phyloP scores from a whole-genome alignment of 2,113 vertebrate genomes.

The Pelobates fuscus region DNA sequence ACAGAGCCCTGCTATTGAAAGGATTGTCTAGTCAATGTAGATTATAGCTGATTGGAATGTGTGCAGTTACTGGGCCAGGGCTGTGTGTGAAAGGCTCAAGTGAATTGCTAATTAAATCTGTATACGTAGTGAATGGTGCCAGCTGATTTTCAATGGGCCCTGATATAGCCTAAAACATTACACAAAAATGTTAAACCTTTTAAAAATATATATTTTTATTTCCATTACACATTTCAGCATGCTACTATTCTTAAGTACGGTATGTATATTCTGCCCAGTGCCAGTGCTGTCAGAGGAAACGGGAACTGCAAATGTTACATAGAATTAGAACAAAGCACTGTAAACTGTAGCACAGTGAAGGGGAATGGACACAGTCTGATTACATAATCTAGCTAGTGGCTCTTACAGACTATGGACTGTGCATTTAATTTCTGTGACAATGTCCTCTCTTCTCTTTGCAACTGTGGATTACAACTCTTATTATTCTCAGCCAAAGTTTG shows the following conservation, averaged over 20 bases:
- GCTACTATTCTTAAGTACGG: no score
- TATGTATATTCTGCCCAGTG: background rate
- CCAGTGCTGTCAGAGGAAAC: slow-evolving; percentile 21
- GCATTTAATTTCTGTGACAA: background rate
- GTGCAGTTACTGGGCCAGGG: slow-evolving; percentile 16
- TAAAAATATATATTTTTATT: no score
- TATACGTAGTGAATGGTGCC: slow-evolving; percentile 19
- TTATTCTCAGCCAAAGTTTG: no score
- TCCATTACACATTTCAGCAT: no score
- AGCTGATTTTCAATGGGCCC: slow-evolving; percentile 27
- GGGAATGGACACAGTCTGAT: slow-evolving; percentile 12
- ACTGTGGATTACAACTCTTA: no score
- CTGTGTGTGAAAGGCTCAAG: slow-evolving; percentile 14
- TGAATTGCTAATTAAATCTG: slow-evolving; percentile 36
- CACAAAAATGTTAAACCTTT: no score
- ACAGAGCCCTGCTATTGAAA: slow-evolving; percentile 12
- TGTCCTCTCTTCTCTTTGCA: no score
- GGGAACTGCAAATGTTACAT: slow-evolving; percentile 19
- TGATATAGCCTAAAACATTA: background rate
- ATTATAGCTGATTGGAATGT: slow-evolving; percentile 37
- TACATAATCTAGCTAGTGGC: slow-evolving; percentile 37
- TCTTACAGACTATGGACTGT: background rate
- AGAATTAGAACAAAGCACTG: slow-evolving; percentile 27
- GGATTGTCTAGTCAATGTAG: slow-evolving; percentile 28
- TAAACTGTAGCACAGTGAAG: slow-evolving; percentile 22